phyloP scores from a whole-genome alignment of 1,140 invertebrate genomes.

The Pectinophora gossypiella region DNA sequence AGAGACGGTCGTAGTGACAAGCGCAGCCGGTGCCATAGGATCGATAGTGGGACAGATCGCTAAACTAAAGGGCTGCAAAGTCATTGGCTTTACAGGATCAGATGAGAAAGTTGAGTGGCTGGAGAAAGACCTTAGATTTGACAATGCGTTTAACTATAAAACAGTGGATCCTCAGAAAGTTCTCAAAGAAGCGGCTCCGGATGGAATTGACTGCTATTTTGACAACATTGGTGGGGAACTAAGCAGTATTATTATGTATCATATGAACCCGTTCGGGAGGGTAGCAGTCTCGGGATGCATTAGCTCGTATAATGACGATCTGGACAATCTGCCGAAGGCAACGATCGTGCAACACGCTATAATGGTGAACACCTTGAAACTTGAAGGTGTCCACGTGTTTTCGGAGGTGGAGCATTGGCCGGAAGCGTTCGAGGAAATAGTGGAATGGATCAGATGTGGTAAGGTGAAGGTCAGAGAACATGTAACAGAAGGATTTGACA shows the following conservation, averaged over 20 bases:
- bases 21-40: slow-evolving; percentile 82
- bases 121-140: slow-evolving; percentile 77
- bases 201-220: slow-evolving; percentile 80
- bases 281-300: slow-evolving; percentile 79
- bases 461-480: slow-evolving; percentile 76
- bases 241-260: slow-evolving; percentile 75
- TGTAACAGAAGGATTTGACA: slow-evolving; percentile 76
- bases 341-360: slow-evolving; percentile 70
- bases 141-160: slow-evolving; percentile 82
- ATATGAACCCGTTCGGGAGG: slow-evolving; percentile 78
- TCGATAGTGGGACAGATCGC: slow-evolving; percentile 85
- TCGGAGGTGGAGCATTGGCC: slow-evolving; percentile 39
- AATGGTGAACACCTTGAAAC: slow-evolving; percentile 61
- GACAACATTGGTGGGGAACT: slow-evolving; percentile 80
- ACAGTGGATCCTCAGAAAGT: slow-evolving; percentile 64
- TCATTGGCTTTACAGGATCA: slow-evolving; percentile 83
- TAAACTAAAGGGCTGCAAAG: slow-evolving; percentile 81
- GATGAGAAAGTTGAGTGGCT: slow-evolving; percentile 82
- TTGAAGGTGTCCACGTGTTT: slow-evolving; percentile 63
- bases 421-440: slow-evolving; percentile 63
- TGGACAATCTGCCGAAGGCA: slow-evolving; percentile 34
- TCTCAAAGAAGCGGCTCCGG: slow-evolving; percentile 75
- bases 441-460: slow-evolving; percentile 72
- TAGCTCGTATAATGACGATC: slow-evolving; percentile 64
- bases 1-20: slow-evolving; percentile 81